Base-by-base conservation (phyloP, 2,113 vertebrate genomes). In the Sceloporus undulatus region DNA sequence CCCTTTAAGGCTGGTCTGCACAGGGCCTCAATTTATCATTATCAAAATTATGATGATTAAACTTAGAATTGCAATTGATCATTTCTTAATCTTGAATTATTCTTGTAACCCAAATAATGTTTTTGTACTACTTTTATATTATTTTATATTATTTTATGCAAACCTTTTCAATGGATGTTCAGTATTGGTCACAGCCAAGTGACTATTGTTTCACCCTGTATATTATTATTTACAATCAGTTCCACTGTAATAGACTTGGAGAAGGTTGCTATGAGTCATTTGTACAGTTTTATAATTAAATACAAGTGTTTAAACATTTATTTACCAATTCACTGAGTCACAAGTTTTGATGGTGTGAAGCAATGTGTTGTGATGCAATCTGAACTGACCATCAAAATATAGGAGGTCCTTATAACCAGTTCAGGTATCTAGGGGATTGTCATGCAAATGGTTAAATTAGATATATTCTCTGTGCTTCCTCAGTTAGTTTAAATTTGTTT, bases 401-500 rank as follows among this genome's bases (percentile, higher is more conserved):
- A 89, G 76, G 85, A 80, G 27, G 91, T 40, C 5, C 89, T 84
- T 85, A 90, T 91, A 88, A 78, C 16, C 81, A 54, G 92, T 88
- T 90, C 85, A 85, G 92, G 48, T 89, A 77, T 87, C 91, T 83
- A 70, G 56, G 85, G 75, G 70, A 82, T 62, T 59, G 84, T 92
- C 91, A 93, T 92, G 85, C 73, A 89, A 90, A 90, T 84, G 92
- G 86, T 90, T 83, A 92, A 83, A 88, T 87, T 38, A 88, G 85
- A 84, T 75, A 40, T 77, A 75, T 94, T 91, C 92, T 89, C 91
- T 90, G 90, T 94, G 92, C 82, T 93, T 95, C 91, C 87, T 91
- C 94, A 94, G 95, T 94, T 90, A 90, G 87, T 93, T 94, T 95
- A 94, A 94, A 95, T 95, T 96, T 94, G 86, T 85, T 71, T 88